Percentiles rank a stretch among this genome's conserved stretches.
These are phyloP conservation scores for Pilophorus perplexus DNA, from an alignment of 2,888 invertebrate species.

Conservation along the genomic window DNA sequence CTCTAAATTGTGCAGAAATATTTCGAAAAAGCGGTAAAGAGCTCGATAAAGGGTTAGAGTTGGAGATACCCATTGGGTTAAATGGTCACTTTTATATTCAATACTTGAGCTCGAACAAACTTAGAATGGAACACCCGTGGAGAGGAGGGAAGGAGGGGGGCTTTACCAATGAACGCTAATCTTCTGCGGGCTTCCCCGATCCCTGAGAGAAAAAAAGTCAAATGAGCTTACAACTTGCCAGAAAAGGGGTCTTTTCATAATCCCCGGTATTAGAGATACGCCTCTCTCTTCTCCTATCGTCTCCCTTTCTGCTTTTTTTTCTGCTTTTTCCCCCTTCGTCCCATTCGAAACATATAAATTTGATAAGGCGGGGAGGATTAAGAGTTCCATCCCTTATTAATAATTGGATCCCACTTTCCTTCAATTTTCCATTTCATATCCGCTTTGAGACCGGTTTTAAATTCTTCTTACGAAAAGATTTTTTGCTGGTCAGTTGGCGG, in stretches of 20 bases:
- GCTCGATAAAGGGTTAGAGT: too few relatives aligned
- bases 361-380: constrained; percentile 31
- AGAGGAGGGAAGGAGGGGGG: background rate
- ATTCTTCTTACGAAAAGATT: too few relatives aligned
- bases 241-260: constrained; percentile 24
- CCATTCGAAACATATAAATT: constrained; percentile 19
- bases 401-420: constrained; percentile 10
- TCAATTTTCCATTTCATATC: constrained; percentile 10
- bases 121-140: background rate
- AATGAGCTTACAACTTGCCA: constrained; percentile 35
- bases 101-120: constrained; percentile 24
- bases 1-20: too few relatives aligned
- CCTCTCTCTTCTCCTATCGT: background rate
- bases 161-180: constrained; percentile 27
- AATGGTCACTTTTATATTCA: constrained; percentile 33
- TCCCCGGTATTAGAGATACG: constrained; percentile 32
- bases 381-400: constrained; percentile 22
- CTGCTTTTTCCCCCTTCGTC: background rate
- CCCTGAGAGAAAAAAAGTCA: constrained; percentile 16
- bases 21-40: too few relatives aligned
- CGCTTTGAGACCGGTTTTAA: background rate
- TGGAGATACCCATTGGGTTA: constrained; percentile 9
- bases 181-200: constrained; percentile 16
- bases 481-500: too few relatives aligned
- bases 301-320: background rate